A percentile compares a stretch with the other conserved stretches of the same genome.
Evolutionary conservation across 1,140 invertebrate species (phyloP).

Genomic region (Monochamus saltuarius): DNA sequence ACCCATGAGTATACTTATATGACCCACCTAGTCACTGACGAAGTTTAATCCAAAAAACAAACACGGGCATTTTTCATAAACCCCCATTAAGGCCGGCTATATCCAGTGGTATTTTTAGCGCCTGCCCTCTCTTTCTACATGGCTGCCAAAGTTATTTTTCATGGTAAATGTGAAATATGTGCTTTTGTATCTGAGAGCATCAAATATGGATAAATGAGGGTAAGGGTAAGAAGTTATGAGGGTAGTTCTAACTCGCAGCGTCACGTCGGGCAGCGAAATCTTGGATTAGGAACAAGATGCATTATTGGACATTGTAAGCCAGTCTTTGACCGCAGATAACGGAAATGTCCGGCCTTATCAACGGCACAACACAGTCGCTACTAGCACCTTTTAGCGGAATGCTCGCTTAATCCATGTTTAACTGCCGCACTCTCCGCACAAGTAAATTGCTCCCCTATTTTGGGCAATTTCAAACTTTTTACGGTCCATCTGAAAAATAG

Average conservation of each 20-base stretch:
- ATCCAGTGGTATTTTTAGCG: too few species aligned
- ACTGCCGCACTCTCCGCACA: conserved; percentile 8
- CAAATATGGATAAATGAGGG: conserved; percentile 40
- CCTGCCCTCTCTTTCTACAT: conserved; percentile 1
- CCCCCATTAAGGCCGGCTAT: too few species aligned
- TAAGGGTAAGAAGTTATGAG: conserved; percentile 36
- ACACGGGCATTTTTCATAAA: too few species aligned
- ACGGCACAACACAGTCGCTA: conserved; percentile 12
- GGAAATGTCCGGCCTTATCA: conserved; percentile 29
- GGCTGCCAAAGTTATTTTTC: conserved; percentile 17
- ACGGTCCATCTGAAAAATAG: neutral
- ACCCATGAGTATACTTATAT: too few species aligned
- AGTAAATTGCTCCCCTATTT: conserved; percentile 23
- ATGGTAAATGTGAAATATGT: conserved; percentile 28
- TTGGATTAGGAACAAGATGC: conserved; percentile 40
- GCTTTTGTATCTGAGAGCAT: conserved; percentile 33
- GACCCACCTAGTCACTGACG: too few species aligned
- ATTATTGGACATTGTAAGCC: conserved; percentile 46
- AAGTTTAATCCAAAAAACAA: too few species aligned
- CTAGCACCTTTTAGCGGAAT: conserved; percentile 23
- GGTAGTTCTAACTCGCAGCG: conserved; percentile 30
- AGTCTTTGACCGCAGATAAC: conserved; percentile 41
- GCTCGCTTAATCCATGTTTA: conserved; percentile 20
- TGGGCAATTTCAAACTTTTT: neutral
- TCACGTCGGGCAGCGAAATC: conserved; percentile 35